Conservation (phyloP, 2,888 invertebrate species). For the Drosophila cyrtoloma region DNA sequence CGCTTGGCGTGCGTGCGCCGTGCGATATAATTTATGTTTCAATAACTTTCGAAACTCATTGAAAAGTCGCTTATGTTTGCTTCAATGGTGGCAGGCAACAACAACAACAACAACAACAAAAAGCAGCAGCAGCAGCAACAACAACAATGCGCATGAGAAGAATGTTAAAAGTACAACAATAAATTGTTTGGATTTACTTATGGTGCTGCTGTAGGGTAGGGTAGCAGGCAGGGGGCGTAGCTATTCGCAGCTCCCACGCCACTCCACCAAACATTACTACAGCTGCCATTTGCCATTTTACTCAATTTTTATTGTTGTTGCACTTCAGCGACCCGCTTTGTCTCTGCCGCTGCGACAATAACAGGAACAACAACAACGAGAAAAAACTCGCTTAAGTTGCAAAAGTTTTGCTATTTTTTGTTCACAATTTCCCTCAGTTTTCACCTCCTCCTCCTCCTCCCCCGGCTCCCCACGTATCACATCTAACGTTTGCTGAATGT, state of each 20-base stretch:
- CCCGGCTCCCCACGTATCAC: background rate
- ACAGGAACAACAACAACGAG: conserved; percentile 20
- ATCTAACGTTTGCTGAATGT: conserved; percentile 58
- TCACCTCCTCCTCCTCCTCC: background rate
- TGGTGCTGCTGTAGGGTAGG: conserved; percentile 25
- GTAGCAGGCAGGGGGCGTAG: background rate
- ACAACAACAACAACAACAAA: conserved; percentile 42
- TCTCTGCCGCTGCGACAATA: conserved; percentile 52
- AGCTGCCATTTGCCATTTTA: conserved; percentile 78
- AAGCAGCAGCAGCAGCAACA: conserved; percentile 39
- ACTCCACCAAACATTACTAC: conserved; percentile 20
- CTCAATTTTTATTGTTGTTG: conserved; percentile 79
- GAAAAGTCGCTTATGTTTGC: conserved; percentile 78
- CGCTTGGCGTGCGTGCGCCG: conserved; percentile 76
- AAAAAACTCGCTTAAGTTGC: conserved; percentile 72
- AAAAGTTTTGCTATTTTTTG: conserved; percentile 76
- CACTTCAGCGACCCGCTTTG: conserved; percentile 77
- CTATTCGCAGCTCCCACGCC: conserved; percentile 2
- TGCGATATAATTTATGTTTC: conserved; percentile 78
- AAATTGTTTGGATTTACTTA: conserved; percentile 79
- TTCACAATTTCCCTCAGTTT: conserved; percentile 35
- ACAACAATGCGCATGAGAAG: conserved; percentile 67
- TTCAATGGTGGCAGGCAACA: conserved; percentile 74
- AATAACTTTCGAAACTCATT: conserved; percentile 78
- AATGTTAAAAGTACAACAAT: conserved; percentile 79